These are phyloP conservation scores for Dasysyrphus albostriatus DNA, from an alignment of 2,888 invertebrate species.

Conservation along the genomic window DNA sequence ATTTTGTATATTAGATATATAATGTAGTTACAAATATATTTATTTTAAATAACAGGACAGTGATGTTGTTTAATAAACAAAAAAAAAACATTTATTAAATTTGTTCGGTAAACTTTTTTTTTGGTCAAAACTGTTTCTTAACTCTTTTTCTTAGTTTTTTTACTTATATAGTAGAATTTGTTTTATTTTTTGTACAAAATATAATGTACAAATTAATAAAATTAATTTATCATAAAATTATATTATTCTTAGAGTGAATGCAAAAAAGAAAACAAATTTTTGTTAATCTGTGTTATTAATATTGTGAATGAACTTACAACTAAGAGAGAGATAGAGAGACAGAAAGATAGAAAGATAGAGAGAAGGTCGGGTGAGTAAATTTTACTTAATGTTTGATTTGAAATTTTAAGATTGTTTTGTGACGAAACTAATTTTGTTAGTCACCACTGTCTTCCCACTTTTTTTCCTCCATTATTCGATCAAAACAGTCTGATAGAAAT, in stretches of 20 bases:
- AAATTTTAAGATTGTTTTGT: conserved; percentile 50
- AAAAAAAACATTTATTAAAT: neutral
- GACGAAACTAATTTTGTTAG: conserved; percentile 84
- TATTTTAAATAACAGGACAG: neutral
- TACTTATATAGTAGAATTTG: conserved; percentile 34
- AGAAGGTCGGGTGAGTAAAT: conserved; percentile 61
- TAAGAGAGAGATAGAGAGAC: conserved; percentile 66
- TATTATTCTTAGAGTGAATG: conserved; percentile 32
- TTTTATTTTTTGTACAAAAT: conserved; percentile 50
- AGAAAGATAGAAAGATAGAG: conserved; percentile 47
- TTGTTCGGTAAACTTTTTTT: conserved; percentile 30
- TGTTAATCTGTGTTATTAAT: conserved; percentile 38
- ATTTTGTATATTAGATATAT: neutral
- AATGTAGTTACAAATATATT: neutral
- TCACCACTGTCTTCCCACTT: conserved; percentile 94
- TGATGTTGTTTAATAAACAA: conserved; percentile 24
- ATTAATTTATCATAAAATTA: conserved; percentile 8
- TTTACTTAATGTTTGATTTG: conserved; percentile 54
- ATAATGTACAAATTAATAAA: conserved; percentile 55
- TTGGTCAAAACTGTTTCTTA: conserved; percentile 52
- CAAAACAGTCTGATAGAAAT: conserved; percentile 92
- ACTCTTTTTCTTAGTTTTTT: neutral
- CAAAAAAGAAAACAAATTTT: conserved; percentile 21
- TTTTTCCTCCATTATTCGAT: conserved; percentile 96
- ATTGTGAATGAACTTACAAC: conserved; percentile 70